Evolutionary conservation across 2,888 invertebrate species (phyloP).

Genomic region (Drosophila mulleri): DNA sequence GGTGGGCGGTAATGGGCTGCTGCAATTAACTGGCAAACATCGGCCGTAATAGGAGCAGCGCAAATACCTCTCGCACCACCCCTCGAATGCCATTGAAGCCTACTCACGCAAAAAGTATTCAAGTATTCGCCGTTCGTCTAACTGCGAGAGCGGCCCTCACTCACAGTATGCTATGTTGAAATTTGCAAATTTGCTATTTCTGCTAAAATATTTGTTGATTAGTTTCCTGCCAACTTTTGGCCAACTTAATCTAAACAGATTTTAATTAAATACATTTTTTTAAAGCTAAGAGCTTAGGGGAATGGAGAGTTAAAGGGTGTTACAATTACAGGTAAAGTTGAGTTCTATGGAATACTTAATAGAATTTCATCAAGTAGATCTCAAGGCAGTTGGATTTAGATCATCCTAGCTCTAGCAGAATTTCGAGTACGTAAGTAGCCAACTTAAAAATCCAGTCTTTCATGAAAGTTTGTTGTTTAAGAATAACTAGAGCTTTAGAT

Average conservation of each 20-base stretch:
- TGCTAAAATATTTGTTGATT: background rate
- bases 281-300: background rate
- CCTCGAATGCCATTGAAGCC: constrained; percentile 8
- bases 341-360: background rate
- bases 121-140: background rate
- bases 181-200: background rate
- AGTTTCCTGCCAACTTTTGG: background rate
- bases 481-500: no score
- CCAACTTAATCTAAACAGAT: background rate
- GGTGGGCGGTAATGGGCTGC: background rate
- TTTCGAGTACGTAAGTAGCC: background rate
- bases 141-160: background rate
- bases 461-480: background rate
- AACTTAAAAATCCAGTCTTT: background rate
- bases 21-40: constrained; percentile 31
- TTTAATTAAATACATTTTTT: background rate
- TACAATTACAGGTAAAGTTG: background rate
- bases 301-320: background rate
- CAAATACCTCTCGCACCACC: constrained; percentile 7
- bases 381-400: background rate
- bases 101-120: background rate
- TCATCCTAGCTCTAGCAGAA: background rate
- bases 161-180: background rate
- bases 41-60: background rate
- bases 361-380: background rate